phyloP scores from a whole-genome alignment of 2,113 vertebrate species.

The Macquaria ambigua region DNA sequence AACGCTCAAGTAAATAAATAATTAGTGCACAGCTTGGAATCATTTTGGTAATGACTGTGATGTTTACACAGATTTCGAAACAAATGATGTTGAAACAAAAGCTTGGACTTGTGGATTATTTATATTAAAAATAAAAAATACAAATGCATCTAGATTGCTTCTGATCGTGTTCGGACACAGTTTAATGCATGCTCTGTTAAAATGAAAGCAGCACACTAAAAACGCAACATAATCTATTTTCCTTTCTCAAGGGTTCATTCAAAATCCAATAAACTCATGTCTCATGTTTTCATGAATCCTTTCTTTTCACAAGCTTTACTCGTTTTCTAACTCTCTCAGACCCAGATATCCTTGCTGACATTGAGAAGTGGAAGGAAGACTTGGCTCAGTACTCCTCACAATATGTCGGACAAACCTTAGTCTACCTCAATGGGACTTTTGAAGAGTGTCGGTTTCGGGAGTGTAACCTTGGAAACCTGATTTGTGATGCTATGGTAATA shows the following conservation, averaged over 20 bases:
- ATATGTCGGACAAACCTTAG: conserved; percentile 89
- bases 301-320: not conserved
- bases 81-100: not conserved
- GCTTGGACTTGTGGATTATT: not conserved
- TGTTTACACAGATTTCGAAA: not conserved
- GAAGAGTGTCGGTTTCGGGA: conserved; percentile 89
- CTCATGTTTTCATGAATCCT: not conserved
- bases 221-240: not conserved
- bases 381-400: conserved; percentile 86
- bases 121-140: not conserved
- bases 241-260: not conserved
- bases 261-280: too few relatives aligned
- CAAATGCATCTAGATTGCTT: not conserved
- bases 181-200: not conserved
- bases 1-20: not conserved
- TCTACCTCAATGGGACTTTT: conserved; percentile 91
- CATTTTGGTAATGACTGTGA: not conserved
- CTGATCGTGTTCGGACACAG: not conserved
- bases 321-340: conserved; percentile 78
- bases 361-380: conserved; percentile 85
- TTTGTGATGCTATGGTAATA: conserved; percentile 94
- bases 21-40: not conserved
- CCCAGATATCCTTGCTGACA: conserved; percentile 84
- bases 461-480: conserved; percentile 94
- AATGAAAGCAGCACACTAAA: not conserved